phyloP scores from a whole-genome alignment of 2,888 invertebrate genomes.

The Oscheius myriophilus region DNA sequence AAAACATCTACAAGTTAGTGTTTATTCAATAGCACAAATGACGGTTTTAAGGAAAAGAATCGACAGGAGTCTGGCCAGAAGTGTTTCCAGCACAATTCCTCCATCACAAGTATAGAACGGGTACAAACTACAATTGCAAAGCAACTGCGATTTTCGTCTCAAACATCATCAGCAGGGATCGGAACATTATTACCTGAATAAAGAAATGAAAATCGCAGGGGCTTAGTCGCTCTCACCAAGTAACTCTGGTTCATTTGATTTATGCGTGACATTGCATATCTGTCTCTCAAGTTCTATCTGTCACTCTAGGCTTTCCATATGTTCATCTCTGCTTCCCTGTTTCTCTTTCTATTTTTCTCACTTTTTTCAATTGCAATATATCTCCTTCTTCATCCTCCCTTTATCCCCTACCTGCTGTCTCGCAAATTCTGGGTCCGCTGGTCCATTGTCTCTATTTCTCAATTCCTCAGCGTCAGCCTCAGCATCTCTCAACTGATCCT shows the following conservation, averaged over 20 bases:
- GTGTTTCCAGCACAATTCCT: constrained; percentile 30
- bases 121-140: not conserved
- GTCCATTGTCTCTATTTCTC: constrained; percentile 7
- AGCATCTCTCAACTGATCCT: constrained; percentile 14
- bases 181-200: constrained; percentile 21
- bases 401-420: constrained; percentile 30
- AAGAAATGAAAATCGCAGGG: no score
- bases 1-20: constrained; percentile 25
- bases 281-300: no score
- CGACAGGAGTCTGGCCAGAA: constrained; percentile 16
- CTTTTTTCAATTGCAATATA: no score
- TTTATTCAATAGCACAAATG: not conserved
- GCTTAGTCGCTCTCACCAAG: no score
- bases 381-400: no score
- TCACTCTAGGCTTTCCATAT: no score
- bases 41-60: constrained; percentile 13
- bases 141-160: constrained; percentile 18
- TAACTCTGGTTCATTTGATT: no score
- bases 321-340: no score
- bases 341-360: not conserved
- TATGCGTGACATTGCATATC: no score
- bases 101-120: constrained; percentile 23
- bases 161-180: constrained; percentile 17
- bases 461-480: constrained; percentile 14
- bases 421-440: constrained; percentile 8